Percentiles rank a stretch among this genome's conserved stretches.
phyloP scores from a whole-genome alignment of 2,888 invertebrate species.

The Pseudococcus jackbeardsleyi region DNA sequence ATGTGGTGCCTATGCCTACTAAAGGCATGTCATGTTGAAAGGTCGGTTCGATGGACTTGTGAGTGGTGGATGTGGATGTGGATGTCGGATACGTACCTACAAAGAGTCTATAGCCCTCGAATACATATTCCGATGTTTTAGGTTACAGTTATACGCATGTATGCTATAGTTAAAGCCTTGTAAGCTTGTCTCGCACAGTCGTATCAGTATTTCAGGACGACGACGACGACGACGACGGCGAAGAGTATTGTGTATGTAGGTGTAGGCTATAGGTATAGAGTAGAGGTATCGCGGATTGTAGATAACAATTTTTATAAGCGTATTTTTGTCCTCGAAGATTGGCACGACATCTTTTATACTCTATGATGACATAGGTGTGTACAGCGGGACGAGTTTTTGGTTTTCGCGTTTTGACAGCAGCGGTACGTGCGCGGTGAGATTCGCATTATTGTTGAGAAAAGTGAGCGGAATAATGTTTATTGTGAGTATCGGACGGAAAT shows the following conservation, averaged over 20 bases:
- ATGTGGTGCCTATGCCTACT: too few relatives aligned
- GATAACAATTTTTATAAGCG: not conserved
- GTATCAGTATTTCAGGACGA: too few relatives aligned
- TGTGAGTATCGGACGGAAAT: not conserved
- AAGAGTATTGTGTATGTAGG: too few relatives aligned
- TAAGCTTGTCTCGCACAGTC: too few relatives aligned
- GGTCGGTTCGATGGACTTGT: not conserved
- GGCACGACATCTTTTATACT: constrained; percentile 58
- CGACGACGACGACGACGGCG: too few relatives aligned
- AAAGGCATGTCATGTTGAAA: too few relatives aligned
- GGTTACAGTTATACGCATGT: too few relatives aligned
- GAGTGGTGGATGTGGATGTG: not conserved
- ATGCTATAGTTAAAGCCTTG: too few relatives aligned
- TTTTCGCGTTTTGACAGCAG: constrained; percentile 4
- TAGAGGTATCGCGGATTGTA: not conserved
- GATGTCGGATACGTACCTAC: not conserved
- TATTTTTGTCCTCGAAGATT: constrained; percentile 35
- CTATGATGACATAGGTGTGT: too few relatives aligned
- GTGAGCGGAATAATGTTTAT: not conserved
- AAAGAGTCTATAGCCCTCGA: too few relatives aligned
- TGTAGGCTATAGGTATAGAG: too few relatives aligned
- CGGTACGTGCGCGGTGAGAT: not conserved
- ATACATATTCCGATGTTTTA: too few relatives aligned
- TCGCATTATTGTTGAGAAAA: not conserved
- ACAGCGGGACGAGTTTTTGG: not conserved